Conservation (phyloP, 2,888 invertebrate species). For the Eilema griseolum region DNA sequence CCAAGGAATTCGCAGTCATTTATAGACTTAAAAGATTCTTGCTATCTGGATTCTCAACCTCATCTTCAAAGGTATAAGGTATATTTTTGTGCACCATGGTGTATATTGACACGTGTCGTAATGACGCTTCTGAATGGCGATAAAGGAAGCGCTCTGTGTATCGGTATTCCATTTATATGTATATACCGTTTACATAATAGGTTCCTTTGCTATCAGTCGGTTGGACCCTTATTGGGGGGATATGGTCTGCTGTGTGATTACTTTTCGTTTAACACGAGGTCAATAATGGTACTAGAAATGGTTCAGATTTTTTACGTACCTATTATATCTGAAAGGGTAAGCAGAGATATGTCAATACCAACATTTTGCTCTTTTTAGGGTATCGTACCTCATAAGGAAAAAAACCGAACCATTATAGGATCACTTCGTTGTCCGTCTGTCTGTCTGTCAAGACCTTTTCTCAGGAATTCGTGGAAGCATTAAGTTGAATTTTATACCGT, state of each 20-base stretch:
- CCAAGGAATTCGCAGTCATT: slow-evolving; percentile 22
- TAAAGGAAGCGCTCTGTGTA: slow-evolving; percentile 26
- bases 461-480: no score
- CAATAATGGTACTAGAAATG: background rate
- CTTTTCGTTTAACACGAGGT: background rate
- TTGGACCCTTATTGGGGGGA: background rate
- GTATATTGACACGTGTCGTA: slow-evolving; percentile 5
- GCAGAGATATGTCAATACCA: background rate
- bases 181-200: slow-evolving; percentile 17
- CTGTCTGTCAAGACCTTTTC: no score
- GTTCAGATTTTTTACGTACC: background rate
- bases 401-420: no score
- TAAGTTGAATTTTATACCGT: no score
- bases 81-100: background rate
- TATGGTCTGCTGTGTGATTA: background rate
- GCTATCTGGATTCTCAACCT: slow-evolving; percentile 19
- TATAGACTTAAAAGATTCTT: slow-evolving; percentile 13
- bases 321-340: background rate
- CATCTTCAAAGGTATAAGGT: background rate
- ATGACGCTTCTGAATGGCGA: slow-evolving; percentile 13
- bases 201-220: background rate
- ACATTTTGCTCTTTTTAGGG: no score
- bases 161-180: slow-evolving; percentile 40
- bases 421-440: no score
- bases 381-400: no score